A percentile compares a stretch with the other conserved stretches of the same genome.
Conservation (phyloP, 2,797 vertebrate genomes). For the Coreius guichenoti region DNA sequence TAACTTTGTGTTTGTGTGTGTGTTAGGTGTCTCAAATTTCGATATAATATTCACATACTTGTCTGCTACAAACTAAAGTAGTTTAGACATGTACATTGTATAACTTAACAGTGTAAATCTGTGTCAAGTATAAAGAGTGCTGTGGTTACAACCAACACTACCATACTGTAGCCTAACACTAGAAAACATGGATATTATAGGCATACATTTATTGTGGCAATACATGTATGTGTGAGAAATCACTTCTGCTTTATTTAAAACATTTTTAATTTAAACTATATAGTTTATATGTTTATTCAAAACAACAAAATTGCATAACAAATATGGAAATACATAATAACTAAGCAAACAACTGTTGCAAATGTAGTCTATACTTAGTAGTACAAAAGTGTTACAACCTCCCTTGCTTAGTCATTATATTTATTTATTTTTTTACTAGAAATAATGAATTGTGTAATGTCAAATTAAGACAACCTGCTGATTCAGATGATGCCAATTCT, state of each 20-base stretch:
- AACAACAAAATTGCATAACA: neutral
- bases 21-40: neutral
- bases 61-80: neutral
- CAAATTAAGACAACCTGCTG: neutral
- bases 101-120: neutral
- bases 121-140: neutral
- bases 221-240: neutral
- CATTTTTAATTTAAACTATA: neutral
- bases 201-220: neutral
- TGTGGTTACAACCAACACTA: too few species aligned
- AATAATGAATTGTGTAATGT: neutral
- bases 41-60: neutral
- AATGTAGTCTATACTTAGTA: neutral
- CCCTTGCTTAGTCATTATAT: neutral
- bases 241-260: neutral
- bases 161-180: neutral
- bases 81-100: neutral
- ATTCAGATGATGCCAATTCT: neutral
- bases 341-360: neutral
- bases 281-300: neutral
- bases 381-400: neutral
- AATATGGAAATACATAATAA: neutral
- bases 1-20: neutral
- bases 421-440: neutral
- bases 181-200: neutral